Evolutionary conservation across 2,113 vertebrate genomes (phyloP).

Genomic region (Myanophis thanlyinensis): DNA sequence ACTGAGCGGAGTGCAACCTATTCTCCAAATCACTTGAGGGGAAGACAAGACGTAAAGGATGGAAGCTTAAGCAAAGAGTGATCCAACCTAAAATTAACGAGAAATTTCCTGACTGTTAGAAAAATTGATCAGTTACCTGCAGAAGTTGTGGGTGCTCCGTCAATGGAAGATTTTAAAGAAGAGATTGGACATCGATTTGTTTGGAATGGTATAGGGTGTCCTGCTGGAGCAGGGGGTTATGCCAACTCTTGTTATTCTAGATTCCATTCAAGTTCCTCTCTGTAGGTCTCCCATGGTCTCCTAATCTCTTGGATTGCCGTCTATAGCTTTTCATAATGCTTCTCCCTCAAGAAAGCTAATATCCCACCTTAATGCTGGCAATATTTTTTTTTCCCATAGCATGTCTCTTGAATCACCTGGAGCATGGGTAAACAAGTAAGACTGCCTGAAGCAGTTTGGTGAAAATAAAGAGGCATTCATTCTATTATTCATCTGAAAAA

Average conservation of each 20-base stretch:
- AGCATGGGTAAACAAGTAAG: not conserved
- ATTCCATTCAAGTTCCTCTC: not conserved
- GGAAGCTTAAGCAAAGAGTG: not conserved
- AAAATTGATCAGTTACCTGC: not conserved
- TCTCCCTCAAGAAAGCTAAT: not conserved
- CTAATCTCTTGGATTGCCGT: not conserved
- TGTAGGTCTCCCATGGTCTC: not conserved
- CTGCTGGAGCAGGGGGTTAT: not conserved
- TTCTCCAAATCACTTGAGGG: not conserved
- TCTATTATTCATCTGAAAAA: not conserved
- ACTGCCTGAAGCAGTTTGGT: not conserved
- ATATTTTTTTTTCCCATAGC: not conserved
- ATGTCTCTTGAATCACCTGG: not conserved
- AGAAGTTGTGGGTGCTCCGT: not conserved
- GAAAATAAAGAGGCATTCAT: not conserved
- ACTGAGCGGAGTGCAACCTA: not conserved
- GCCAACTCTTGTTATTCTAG: not conserved
- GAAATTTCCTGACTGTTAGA: not conserved
- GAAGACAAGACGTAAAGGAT: not conserved
- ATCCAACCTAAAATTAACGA: not conserved
- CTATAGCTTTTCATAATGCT: not conserved
- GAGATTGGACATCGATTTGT: not conserved
- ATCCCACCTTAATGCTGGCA: not conserved
- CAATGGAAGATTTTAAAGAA: not conserved
- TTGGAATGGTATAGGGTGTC: not conserved